Evolutionary conservation across 2,113 vertebrate species (phyloP), one percentile per base, ranked within the genome.

Genomic region (Ahaetulla prasina): DNA sequence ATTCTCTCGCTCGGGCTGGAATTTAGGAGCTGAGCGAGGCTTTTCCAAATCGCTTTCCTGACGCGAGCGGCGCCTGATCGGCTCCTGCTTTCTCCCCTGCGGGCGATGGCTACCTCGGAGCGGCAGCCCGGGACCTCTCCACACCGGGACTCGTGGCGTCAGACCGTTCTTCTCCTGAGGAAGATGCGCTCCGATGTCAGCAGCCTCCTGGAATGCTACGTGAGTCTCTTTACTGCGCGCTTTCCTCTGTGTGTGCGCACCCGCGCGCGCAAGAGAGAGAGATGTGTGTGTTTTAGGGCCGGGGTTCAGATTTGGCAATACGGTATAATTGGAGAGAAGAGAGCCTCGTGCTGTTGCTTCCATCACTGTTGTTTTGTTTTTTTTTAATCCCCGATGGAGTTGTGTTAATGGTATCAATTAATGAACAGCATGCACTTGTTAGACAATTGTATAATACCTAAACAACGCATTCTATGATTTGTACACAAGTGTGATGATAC

Each of bases 141-240:
- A 27, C 94, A 54, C 86, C 95, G 55, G 0, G 97, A 97, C 94
- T 95, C 97, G 49, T 97, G 97, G 85, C 96, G 93, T 94, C 96
- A 95, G 1, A 96, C 96, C 55, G 96, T 98, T 93, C 97, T 96
- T 93, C 96, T 98, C 88, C 97, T 97, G 0, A 95, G 97, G 86
- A 98, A 98, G 97, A 98, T 98, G 92, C 97, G 96, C 90, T 96
- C 95, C 0, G 97, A 98, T 0, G 96, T 98, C 85, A 2, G 95
- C 0, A 92, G 96, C 49, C 97, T 98, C 54, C 93, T 89, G 94
- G 97, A 98, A 8, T 20, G 96, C 80, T 98, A 98, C 0, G 98
- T 98, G 94, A 98, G 98, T 98, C 88, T 50, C 35, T 8, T 4
- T 16, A 2, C 8, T 4, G n/a, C 4, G 30, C 27, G 23, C 18